Evolutionary conservation across 2,797 vertebrate genomes (phyloP), one percentile per base, ranked within the genome.

Genomic region (Notoglanidium macrostoma): DNA sequence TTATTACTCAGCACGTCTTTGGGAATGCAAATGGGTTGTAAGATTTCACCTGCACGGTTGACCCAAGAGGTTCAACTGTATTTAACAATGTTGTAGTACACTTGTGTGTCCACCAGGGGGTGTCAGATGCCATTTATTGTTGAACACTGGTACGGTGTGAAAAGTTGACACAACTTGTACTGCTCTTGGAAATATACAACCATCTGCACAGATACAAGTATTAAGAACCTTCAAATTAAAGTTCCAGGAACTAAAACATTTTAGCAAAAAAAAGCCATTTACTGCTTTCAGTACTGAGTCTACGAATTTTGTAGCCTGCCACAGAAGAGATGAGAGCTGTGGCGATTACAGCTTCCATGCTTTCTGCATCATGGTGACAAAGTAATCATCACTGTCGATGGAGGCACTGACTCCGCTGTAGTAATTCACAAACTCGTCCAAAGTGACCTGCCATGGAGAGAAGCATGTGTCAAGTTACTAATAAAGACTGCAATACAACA

Each of bases 391-490:
- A 0, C 88, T 93, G 88, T 96, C 94, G 19, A 96, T 73, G 0
- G 95, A 96, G 72, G 93, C 92, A 0, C 95, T 95, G 85, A 96
- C 92, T 0, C 95, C 94, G 0, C 95, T 95, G 92, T 96, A 96
- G 87, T 96, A 95, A 89, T 96, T 95, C 68, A 94, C 86, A 90
- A 96, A 96, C 87, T 96, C 96, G 0, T 94, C 95, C 82, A 92
- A 85, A 0, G 96, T 96, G 83, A 96, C 94, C 96, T 96, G 86
- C 1, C 57, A 51, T n/a, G 59, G 44, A 54, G 14, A 51, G 14
- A 51, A 51, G 5, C 15, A 68, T 32, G 63, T 35, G 5, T 55
- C 2, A 4, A 23, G 19, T 83, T 21, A 68, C 15, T 83, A 3
- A 3, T 54, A 32, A 35, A 78, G 78, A n/a, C 57, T 78, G 17